Evolutionary conservation across 2,797 vertebrate genomes (phyloP).

Genomic region (Brachymystax lenok): DNA sequence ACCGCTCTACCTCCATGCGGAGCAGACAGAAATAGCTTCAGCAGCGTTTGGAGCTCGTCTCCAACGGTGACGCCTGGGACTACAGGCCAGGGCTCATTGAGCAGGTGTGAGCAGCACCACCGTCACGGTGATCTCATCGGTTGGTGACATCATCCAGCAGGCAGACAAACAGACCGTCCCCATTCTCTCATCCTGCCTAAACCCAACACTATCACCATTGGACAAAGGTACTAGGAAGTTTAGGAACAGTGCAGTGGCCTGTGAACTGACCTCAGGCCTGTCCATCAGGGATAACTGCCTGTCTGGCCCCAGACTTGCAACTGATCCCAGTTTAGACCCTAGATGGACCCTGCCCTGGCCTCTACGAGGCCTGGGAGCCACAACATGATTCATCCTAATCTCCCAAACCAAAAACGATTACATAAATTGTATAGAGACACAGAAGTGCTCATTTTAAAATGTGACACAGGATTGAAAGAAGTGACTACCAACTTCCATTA

Average conservation of each 20-base stretch:
- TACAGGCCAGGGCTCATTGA: constrained; percentile 5
- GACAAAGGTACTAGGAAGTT: not conserved
- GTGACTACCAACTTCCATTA: constrained; percentile 68
- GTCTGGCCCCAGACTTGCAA: not conserved
- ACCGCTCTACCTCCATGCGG: constrained; percentile 18
- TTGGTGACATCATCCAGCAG: constrained; percentile 4
- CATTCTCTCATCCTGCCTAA: not conserved
- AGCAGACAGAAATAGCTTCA: constrained; percentile 75
- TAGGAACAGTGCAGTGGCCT: not conserved
- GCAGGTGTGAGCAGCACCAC: constrained; percentile 25
- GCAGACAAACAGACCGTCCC: not conserved
- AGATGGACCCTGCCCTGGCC: constrained; percentile 25
- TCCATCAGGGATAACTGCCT: not conserved
- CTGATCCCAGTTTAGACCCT: constrained; percentile 1
- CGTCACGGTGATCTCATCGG: constrained; percentile 6
- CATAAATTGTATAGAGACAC: constrained; percentile 52
- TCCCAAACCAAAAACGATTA: constrained; percentile 44
- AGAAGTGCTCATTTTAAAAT: constrained; percentile 47
- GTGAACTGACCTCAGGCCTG: constrained; percentile 4
- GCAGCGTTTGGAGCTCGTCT: constrained; percentile 70
- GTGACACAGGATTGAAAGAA: constrained; percentile 50
- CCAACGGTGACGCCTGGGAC: constrained; percentile 42
- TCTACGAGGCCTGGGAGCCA: constrained; percentile 41
- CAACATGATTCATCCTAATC: constrained; percentile 54
- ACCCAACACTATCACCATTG: not conserved